Evolutionary conservation across 64 coral and sea anemone species (phyloP).

Genomic region (Cladopsammia gracilis): DNA sequence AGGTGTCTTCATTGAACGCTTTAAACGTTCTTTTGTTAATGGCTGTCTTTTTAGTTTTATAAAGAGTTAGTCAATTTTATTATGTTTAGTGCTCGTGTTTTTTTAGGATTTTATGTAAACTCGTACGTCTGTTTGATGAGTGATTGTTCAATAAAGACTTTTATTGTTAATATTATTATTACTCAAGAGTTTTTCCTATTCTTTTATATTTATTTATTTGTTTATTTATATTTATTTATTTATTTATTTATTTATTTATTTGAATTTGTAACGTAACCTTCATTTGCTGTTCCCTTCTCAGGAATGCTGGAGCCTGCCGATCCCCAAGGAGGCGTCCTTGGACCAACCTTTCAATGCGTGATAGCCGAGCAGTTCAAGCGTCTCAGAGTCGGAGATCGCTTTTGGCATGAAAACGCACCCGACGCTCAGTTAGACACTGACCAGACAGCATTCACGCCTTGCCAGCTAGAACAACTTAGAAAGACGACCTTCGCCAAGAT

Average conservation of each 20-base stretch:
- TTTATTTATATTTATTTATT: too few relatives aligned
- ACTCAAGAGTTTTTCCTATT: too few relatives aligned
- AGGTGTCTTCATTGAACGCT: too few relatives aligned
- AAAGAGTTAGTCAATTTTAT: too few relatives aligned
- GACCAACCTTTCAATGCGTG: constrained; percentile 48
- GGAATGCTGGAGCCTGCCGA: background rate
- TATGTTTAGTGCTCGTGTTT: too few relatives aligned
- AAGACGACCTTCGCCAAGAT: constrained; percentile 49
- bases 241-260: background rate
- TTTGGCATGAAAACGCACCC: constrained; percentile 75
- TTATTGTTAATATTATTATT: too few relatives aligned
- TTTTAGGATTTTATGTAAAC: too few relatives aligned
- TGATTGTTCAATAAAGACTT: too few relatives aligned
- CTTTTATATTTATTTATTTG: too few relatives aligned
- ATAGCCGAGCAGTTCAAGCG: constrained; percentile 50
- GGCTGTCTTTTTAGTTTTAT: too few relatives aligned
- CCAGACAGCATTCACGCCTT: constrained; percentile 20
- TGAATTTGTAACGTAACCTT: background rate
- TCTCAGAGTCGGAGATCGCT: constrained; percentile 66
- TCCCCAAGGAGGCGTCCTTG: constrained; percentile 1
- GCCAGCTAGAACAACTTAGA: constrained; percentile 55
- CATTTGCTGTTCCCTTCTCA: background rate
- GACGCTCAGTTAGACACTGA: background rate
- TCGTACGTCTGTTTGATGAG: too few relatives aligned
- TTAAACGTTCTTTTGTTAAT: too few relatives aligned